Base-by-base conservation (phyloP, 2,888 invertebrate species). In the Colostygia pectinataria region DNA sequence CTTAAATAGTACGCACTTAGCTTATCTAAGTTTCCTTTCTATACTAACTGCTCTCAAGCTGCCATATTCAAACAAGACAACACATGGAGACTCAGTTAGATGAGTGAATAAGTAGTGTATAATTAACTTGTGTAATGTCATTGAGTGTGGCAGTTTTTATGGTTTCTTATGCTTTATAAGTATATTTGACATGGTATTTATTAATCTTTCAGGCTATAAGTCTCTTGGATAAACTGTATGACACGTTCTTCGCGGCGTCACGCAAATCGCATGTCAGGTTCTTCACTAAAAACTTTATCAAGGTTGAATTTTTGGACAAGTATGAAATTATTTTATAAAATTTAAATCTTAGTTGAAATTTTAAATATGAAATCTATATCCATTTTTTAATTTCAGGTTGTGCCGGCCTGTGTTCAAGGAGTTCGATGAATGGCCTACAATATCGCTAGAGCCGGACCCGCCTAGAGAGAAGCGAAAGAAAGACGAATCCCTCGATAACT, bases 241-340 rank as follows among this genome's bases (percentile, higher is more conserved):
- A 89, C 67, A 90, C 91, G 65, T 83, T 92, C 75, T 85, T 88
- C 84, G 74, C 77, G 80, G 77, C 84, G 68, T 80, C 80, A 61
- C 84, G 81, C 77, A 92, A 92, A 81, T 84, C 92, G 65, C 92
- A 91, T 77, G 87, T 91, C 74, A 92, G 90, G 69, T 83, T 89
- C 74, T 90, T 95, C 66, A 93, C 92, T 81, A 92, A 92, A 71
- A 92, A 93, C 66, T 95, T 91, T 80, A 91, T 95, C 71, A 95
- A 95, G 90, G 93, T 95, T 77, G 95, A 95, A 74, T 91, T 93
- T 74, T 90, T 92, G 80, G 91, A 91, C 80, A 92, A 93, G 93
- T 93, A 91, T 85, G 85, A 70, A 71, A 66, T 18, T 50, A 42
- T 41, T 58, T 49, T 49, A 53, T 48, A 15, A 38, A 34, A 28